phyloP scores from a whole-genome alignment of 2,888 invertebrate genomes.

The Nomada ferruginata region DNA sequence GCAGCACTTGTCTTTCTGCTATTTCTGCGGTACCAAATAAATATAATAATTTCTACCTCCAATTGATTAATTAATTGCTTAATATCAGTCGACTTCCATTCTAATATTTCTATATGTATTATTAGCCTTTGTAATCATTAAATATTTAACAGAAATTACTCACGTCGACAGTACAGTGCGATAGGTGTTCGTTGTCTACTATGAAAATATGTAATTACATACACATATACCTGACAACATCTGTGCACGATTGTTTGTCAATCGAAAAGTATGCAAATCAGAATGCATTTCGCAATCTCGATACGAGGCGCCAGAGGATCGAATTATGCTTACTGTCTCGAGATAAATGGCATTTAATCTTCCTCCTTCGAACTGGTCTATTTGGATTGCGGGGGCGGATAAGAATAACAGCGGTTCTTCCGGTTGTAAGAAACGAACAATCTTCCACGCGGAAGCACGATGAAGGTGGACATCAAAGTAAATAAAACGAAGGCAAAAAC shows the following conservation, averaged over 20 bases:
- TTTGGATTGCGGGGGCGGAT: neutral
- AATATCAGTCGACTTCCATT: too few species aligned
- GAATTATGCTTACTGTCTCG: neutral
- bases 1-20: too few species aligned
- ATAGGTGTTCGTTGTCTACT: neutral
- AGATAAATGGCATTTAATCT: slow-evolving; percentile 6
- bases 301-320: neutral
- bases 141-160: too few species aligned
- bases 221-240: too few species aligned
- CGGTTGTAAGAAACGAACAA: neutral
- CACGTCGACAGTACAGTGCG: too few species aligned
- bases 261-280: neutral
- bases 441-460: neutral
- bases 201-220: too few species aligned
- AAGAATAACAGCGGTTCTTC: slow-evolving; percentile 1
- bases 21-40: too few species aligned
- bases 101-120: too few species aligned
- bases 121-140: too few species aligned
- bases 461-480: neutral
- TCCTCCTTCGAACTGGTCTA: neutral
- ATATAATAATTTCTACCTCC: too few species aligned
- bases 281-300: neutral
- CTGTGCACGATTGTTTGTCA: too few species aligned
- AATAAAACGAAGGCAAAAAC: neutral
- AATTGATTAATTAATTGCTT: too few species aligned